phyloP scores from a whole-genome alignment of 2,888 invertebrate genomes.

The Auanema freiburgensis region DNA sequence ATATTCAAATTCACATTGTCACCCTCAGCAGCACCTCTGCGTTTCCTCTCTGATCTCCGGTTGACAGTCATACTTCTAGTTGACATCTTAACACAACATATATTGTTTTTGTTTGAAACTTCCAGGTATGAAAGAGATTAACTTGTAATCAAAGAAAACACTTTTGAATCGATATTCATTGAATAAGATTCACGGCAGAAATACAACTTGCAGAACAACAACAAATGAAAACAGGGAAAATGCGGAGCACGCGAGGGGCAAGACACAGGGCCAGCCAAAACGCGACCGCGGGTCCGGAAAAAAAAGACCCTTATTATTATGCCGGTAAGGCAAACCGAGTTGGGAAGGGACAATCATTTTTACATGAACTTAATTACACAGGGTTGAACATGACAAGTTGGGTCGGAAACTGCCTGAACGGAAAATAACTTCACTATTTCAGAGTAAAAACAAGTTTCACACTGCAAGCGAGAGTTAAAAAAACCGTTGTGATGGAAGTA shows the following conservation, averaged over 20 bases:
- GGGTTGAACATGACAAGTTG: slow-evolving; percentile 7
- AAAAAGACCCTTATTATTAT: slow-evolving; percentile 1
- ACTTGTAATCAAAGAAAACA: not conserved
- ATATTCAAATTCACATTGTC: too few relatives aligned
- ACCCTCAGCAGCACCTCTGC: too few relatives aligned
- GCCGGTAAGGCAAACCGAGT: slow-evolving; percentile 6
- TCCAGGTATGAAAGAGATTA: not conserved
- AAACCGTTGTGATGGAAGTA: not conserved
- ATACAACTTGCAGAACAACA: slow-evolving; percentile 6
- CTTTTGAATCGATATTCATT: not conserved
- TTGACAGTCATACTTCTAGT: too few relatives aligned
- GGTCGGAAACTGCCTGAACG: not conserved
- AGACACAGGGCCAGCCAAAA: slow-evolving; percentile 46
- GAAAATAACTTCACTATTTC: not conserved
- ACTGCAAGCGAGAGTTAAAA: not conserved
- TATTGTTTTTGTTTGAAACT: too few relatives aligned
- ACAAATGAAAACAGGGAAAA: slow-evolving; percentile 3
- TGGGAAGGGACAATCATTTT: not conserved
- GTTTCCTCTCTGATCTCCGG: too few relatives aligned
- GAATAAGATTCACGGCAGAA: slow-evolving; percentile 1
- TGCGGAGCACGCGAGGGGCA: slow-evolving; percentile 24
- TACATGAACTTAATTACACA: not conserved
- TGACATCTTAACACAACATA: too few relatives aligned
- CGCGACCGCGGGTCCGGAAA: not conserved
- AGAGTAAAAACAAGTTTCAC: not conserved